Base-by-base conservation (phyloP, 2,797 vertebrate species). In the Tympanoctomys barrerae region DNA sequence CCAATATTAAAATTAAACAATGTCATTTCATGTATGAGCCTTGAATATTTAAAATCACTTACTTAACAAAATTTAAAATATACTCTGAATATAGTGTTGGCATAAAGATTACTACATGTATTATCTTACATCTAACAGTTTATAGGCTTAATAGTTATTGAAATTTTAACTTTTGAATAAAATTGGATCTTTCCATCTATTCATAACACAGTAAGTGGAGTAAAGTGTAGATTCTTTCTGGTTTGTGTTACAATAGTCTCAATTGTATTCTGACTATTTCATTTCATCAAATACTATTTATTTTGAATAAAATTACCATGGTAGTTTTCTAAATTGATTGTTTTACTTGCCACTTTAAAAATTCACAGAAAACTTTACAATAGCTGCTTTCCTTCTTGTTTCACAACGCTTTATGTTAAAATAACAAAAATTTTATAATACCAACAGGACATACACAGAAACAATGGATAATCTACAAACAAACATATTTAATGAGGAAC, bases 1-100 rank as follows among this genome's bases (percentile, higher is more conserved):
- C 79, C 9, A 70, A 21, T 73, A 70, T 62, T 82, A 75, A 57
- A 13, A 83, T 68, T 83, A 57, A 80, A 46, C 2, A 64, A 3
- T 71, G 21, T 61, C 26, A 61, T 42, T 92, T 90, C 36, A 31
- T 13, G 36, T 77, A 62, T 26, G 10, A 16, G 28, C 46, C 64
- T n/a, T 61, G 8, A 46, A 75, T 82, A 16, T 89, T 88, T 77
- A 39, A 62, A 84, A n/a, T 62, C 2, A 75, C 36, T 84, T 89
- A 64, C n/a, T 90, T 91, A 46, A 12, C 28, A 75, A 96, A 92
- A 61, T 64, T 87, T 16, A 87, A 94, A 95, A 87, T 93, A 12
- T 14, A 82, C 54, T 68, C 85, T 66, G 83, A 85, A 2, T 70
- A 2, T 8, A 90, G 81, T 75, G 95, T 94, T 77, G 11, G 19